These are phyloP conservation scores for Cyphomyrus plagiostoma DNA, from an alignment of 2,113 vertebrate species.

Conservation along the genomic window DNA sequence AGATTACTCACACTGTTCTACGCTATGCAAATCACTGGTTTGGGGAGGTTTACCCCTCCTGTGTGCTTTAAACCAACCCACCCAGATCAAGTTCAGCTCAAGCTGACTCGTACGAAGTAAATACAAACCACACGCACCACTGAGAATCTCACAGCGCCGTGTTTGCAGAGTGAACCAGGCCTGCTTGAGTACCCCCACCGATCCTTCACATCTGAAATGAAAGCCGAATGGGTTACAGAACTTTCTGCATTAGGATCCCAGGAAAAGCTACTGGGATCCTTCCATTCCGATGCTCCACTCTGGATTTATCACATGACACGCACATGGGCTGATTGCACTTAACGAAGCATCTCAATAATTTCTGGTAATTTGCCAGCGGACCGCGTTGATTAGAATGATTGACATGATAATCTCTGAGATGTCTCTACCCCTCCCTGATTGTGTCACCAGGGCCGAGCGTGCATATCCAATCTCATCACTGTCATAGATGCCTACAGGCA, in stretches of 20 bases:
- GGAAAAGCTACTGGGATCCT: background rate
- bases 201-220: background rate
- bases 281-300: background rate
- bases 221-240: background rate
- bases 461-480: background rate
- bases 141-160: background rate
- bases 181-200: background rate
- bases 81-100: background rate
- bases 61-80: background rate
- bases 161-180: background rate
- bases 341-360: background rate
- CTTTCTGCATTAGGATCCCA: background rate
- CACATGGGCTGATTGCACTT: background rate
- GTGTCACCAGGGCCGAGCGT: background rate
- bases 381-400: slow-evolving; percentile 1
- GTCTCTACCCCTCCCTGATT: background rate
- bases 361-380: background rate
- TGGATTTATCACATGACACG: background rate
- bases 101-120: background rate
- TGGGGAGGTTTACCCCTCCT: background rate
- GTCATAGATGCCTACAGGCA: background rate
- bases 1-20: background rate
- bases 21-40: background rate
- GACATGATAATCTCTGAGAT: slow-evolving; percentile 3
- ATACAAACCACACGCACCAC: background rate